Evolutionary conservation across 2,888 invertebrate genomes (phyloP), one percentile per base, ranked within the genome.

Genomic region (Drosophila testacea): DNA sequence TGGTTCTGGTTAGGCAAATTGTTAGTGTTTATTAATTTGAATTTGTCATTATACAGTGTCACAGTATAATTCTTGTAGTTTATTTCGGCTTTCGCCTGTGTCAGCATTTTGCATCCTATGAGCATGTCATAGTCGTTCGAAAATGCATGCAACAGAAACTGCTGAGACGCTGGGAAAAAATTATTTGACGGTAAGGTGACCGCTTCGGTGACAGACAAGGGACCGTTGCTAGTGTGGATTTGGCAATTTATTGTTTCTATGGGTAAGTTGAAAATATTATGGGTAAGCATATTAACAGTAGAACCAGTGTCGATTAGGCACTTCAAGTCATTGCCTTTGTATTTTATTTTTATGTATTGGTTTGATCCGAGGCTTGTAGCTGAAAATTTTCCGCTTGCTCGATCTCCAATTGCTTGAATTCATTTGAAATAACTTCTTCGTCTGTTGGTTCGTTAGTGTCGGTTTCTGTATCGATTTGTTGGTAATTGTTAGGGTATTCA

Each of bases 161-260:
- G 48, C 27, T 57, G 56, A 28, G 22, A 48, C 27, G 30, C 27
- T 9, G 56, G 51, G 27, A 63, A 63, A 27, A 48, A 48, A 41
- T 52, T 59, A n/a, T n/a, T n/a, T 9, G 59, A 27, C 32, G 50
- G 59, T 42, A 59, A 27, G 28, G 28, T 59, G 9, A 47, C 54
- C 4, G 30, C 32, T 62, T 62, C 36, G 27, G 46, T 62, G 10
- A 62, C 16, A 11, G 22, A 44, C 22, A 62, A 46, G 36, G 51
- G 39, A 13, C 59, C 59, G n/a, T 48, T 59, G 22, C 41, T 59
- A 16, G 59, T 59, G 22, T 59, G 50, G 32, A 60, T 42, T 32
- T 34, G 22, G 28, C 32, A 34, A 34, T 60, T 54, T 11, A n/a
- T n/a, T n/a, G n/a, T n/a, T n/a, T n/a, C n/a, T n/a, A n/a, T n/a